These are phyloP conservation scores for Macrosteles quadrilineatus DNA, from an alignment of 1,140 invertebrate genomes.

Conservation along the genomic window DNA sequence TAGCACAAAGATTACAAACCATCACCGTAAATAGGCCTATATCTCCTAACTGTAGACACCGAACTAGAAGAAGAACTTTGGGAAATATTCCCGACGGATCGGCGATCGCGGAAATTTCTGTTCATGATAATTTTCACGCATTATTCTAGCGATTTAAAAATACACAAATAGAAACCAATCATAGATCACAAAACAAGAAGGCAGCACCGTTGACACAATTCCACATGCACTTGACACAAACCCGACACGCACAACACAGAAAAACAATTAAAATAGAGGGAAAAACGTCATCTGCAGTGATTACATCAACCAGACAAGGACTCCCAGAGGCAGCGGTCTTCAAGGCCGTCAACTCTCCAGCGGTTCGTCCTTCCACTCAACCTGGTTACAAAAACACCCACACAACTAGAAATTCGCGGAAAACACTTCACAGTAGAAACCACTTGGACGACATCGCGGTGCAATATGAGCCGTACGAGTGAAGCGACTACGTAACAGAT, in stretches of 20 bases:
- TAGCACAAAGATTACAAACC: constrained; percentile 4
- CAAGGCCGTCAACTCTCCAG: not conserved
- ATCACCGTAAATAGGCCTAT: constrained; percentile 18
- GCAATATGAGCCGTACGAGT: not conserved
- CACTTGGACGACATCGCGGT: not conserved
- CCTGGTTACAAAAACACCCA: constrained; percentile 1
- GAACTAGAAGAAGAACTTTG: constrained; percentile 29
- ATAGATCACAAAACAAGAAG: not conserved
- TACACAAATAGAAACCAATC: not conserved
- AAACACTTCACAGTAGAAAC: constrained; percentile 16
- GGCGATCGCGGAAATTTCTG: constrained; percentile 8
- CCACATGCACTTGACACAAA: no score
- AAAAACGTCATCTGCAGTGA: not conserved
- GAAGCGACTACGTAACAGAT: constrained; percentile 8
- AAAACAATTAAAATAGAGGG: not conserved
- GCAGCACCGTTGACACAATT: no score
- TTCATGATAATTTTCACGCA: constrained; percentile 27
- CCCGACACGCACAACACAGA: not conserved
- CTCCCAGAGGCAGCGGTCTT: not conserved
- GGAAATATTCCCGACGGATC: constrained; percentile 22
- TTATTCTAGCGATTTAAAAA: not conserved
- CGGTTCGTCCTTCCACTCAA: not conserved
- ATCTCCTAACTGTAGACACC: constrained; percentile 19
- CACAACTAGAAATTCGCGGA: not conserved
- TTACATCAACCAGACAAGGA: constrained; percentile 8